Conservation (phyloP, 2,888 invertebrate genomes). For the Apamea epomidion region DNA sequence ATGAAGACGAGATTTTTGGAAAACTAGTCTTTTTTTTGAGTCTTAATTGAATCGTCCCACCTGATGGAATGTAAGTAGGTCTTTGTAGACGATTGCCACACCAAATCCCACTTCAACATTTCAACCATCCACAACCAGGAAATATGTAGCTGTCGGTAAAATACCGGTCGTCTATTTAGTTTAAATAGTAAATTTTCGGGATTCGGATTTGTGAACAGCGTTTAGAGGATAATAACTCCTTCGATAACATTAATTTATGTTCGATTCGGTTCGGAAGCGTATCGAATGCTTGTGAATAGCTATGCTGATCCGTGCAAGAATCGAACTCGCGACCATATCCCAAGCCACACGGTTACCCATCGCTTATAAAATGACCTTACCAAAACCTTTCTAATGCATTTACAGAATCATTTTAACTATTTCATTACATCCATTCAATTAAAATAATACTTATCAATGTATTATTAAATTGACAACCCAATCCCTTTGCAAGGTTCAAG, state of each 20-base stretch:
- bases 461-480: not conserved
- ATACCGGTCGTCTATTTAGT: not conserved
- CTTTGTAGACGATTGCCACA: not conserved
- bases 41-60: not conserved
- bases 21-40: not conserved
- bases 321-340: too few relatives aligned
- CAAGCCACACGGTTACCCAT: not conserved
- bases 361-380: not conserved
- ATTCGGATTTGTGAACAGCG: not conserved
- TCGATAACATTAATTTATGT: not conserved
- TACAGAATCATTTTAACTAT: not conserved
- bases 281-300: not conserved
- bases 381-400: constrained; percentile 19
- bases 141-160: not conserved
- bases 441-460: not conserved
- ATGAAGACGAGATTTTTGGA: not conserved
- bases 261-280: not conserved
- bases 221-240: not conserved
- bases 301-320: not conserved
- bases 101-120: not conserved
- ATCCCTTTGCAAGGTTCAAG: constrained; percentile 41
- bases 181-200: not conserved
- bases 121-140: not conserved
- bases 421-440: constrained; percentile 10
- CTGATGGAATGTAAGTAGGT: not conserved